Conservation (phyloP, 1,140 invertebrate species). For the Drosophila eugracilis region DNA sequence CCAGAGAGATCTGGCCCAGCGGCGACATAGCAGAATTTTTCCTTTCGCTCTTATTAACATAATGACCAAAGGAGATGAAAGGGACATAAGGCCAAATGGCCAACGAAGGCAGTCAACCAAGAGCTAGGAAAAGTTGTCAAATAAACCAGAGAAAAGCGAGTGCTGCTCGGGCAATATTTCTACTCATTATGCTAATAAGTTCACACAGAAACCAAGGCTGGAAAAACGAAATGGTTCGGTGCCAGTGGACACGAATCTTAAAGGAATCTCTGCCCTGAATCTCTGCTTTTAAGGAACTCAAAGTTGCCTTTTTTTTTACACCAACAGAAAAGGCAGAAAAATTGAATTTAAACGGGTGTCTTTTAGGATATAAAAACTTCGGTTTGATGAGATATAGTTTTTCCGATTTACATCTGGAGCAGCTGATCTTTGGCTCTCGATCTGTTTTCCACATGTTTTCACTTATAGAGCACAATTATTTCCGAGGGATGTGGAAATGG, state of each 20-base stretch:
- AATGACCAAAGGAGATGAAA: slow-evolving; percentile 65
- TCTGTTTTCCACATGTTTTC: slow-evolving; percentile 65
- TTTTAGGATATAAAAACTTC: too few species aligned
- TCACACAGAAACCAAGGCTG: slow-evolving; percentile 31
- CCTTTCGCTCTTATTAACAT: slow-evolving; percentile 73
- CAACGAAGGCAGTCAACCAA: slow-evolving; percentile 41
- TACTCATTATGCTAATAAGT: slow-evolving; percentile 81
- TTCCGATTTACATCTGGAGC: slow-evolving; percentile 9
- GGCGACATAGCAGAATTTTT: slow-evolving; percentile 29
- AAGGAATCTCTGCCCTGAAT: not conserved
- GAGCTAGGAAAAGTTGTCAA: slow-evolving; percentile 70
- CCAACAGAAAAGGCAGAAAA: not conserved
- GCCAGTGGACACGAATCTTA: slow-evolving; percentile 12
- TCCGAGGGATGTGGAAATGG: slow-evolving; percentile 8
- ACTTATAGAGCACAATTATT: slow-evolving; percentile 58
- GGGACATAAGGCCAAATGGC: slow-evolving; percentile 37
- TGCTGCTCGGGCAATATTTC: slow-evolving; percentile 64
- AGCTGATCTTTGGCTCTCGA: slow-evolving; percentile 24
- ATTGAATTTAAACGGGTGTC: too few species aligned
- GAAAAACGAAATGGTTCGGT: slow-evolving; percentile 11
- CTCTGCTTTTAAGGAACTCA: not conserved
- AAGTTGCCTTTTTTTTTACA: not conserved
- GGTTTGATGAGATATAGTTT: too few species aligned
- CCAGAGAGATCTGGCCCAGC: slow-evolving; percentile 22
- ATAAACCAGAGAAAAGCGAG: slow-evolving; percentile 49